phyloP scores from a whole-genome alignment of 1,140 invertebrate genomes.

The Caerostris extrusa region DNA sequence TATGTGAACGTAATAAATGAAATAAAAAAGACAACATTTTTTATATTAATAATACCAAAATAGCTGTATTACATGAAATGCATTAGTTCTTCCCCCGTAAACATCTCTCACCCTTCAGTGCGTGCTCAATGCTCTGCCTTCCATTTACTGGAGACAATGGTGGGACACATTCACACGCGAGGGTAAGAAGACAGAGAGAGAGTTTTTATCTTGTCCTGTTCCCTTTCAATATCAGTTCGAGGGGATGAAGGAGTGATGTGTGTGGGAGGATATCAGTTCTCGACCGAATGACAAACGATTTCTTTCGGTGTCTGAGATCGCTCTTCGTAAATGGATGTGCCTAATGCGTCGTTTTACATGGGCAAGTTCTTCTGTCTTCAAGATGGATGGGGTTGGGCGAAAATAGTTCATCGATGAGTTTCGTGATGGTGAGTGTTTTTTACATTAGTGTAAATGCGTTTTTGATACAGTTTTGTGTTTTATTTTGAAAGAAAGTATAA shows the following conservation, averaged over 20 bases:
- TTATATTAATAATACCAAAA: no score
- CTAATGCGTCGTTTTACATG: neutral
- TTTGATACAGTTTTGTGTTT: no score
- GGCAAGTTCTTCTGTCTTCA: neutral
- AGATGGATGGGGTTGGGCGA: no score
- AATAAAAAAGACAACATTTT: no score
- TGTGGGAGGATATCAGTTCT: neutral
- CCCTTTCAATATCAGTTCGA: neutral
- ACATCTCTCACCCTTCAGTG: no score
- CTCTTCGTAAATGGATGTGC: neutral
- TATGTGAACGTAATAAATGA: no score
- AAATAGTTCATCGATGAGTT: no score
- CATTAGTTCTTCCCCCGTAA: no score
- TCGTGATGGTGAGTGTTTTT: no score
- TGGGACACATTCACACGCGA: neutral
- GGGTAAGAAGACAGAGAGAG: neutral
- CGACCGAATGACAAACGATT: neutral
- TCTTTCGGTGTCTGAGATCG: neutral
- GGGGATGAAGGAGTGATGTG: neutral
- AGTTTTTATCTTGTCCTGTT: neutral
- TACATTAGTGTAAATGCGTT: no score
- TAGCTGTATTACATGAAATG: no score
- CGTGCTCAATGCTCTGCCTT: neutral
- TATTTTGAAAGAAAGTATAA: no score
- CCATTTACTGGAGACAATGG: neutral